Percentiles rank a stretch among this genome's conserved stretches.
These are phyloP conservation scores for Sarcophaga caerulescens DNA, from an alignment of 2,888 invertebrate genomes.

Conservation along the genomic window DNA sequence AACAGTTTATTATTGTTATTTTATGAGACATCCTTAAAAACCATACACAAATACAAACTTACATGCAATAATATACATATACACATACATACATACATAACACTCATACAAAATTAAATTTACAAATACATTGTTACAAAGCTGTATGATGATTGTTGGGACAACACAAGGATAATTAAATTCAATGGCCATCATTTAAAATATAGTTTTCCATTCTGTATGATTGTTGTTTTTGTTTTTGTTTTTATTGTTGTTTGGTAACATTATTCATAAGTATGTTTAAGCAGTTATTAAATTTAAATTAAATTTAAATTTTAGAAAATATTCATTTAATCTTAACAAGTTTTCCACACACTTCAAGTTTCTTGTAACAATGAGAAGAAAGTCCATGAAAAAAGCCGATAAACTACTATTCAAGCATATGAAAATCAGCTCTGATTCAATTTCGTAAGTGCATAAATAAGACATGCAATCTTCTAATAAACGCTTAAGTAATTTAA, in stretches of 20 bases:
- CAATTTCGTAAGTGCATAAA: no score
- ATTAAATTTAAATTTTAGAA: slow-evolving; percentile 55
- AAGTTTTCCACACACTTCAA: neutral
- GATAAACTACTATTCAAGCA: no score
- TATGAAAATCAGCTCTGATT: no score
- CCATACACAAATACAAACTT: neutral
- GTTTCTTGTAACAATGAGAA: no score
- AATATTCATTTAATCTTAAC: slow-evolving; percentile 61
- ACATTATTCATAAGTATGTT: slow-evolving; percentile 35
- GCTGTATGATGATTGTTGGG: slow-evolving; percentile 25
- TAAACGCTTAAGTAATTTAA: no score
- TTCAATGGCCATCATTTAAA: slow-evolving; percentile 60
- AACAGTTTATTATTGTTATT: slow-evolving; percentile 67
- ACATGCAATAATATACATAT: neutral
- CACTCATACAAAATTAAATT: neutral
- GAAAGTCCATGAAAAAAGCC: no score
- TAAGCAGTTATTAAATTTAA: slow-evolving; percentile 42
- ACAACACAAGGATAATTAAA: slow-evolving; percentile 55
- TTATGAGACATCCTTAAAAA: slow-evolving; percentile 55
- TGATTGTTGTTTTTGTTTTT: slow-evolving; percentile 21
- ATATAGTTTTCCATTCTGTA: slow-evolving; percentile 51
- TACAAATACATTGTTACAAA: slow-evolving; percentile 21
- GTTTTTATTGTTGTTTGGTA: slow-evolving; percentile 13
- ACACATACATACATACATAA: slow-evolving; percentile 7
- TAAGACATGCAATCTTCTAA: no score